Evolutionary conservation across 2,888 invertebrate species (phyloP).

Genomic region (Ochropacha duplaris): DNA sequence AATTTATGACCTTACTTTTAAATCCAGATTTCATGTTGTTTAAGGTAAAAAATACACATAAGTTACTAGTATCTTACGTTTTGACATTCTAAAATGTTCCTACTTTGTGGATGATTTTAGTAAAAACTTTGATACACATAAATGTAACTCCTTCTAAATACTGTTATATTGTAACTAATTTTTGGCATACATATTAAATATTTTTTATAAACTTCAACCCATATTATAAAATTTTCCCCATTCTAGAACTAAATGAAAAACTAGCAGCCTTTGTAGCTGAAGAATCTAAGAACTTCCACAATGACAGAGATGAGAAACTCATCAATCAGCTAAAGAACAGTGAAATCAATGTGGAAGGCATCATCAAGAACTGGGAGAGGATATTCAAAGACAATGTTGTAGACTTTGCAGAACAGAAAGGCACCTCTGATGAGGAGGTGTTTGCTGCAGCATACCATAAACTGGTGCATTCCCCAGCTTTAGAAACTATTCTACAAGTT

Average conservation of each 20-base stretch:
- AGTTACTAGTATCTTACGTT: too few species aligned
- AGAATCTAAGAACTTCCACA: constrained; percentile 86
- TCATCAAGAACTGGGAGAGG: constrained; percentile 91
- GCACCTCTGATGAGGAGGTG: constrained; percentile 92
- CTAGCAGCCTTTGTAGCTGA: constrained; percentile 85
- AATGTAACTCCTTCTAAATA: too few species aligned
- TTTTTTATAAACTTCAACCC: too few species aligned
- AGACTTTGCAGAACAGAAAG: constrained; percentile 91
- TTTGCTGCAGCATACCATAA: constrained; percentile 93
- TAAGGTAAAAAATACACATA: too few species aligned
- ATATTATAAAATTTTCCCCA: neutral
- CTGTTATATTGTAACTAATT: too few species aligned
- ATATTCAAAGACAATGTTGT: constrained; percentile 91
- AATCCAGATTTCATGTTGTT: too few species aligned
- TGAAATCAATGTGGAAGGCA: constrained; percentile 87
- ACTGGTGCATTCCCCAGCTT: constrained; percentile 91
- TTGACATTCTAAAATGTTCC: too few species aligned
- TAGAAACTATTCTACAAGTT: constrained; percentile 93
- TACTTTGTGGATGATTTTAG: too few species aligned
- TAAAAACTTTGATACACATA: too few species aligned
- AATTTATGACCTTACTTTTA: too few species aligned
- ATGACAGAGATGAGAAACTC: constrained; percentile 84
- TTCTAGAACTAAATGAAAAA: constrained; percentile 82
- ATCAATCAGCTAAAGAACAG: constrained; percentile 84
- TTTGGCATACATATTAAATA: too few species aligned